A percentile compares a stretch with the other conserved stretches of the same genome.
Evolutionary conservation across 1,140 invertebrate genomes (phyloP).

Genomic region (Drosophila triauraria): DNA sequence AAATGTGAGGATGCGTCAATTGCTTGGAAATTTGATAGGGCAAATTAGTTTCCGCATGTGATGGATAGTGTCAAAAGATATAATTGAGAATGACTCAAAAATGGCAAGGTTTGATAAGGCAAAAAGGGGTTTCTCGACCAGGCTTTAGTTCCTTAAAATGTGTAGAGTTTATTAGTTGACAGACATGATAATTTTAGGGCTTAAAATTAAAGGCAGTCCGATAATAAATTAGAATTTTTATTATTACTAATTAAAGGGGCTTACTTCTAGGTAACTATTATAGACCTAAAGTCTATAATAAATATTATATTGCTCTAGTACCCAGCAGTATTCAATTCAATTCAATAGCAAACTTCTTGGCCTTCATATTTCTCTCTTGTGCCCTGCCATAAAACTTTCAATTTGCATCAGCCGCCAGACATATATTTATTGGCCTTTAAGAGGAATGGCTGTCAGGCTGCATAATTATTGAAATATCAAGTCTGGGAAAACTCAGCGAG

Average conservation of each 20-base stretch:
- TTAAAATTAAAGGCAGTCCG: not conserved
- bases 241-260: no score
- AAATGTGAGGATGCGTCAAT: conserved; percentile 26
- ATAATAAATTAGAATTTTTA: not conserved
- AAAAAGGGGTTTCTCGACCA: not conserved
- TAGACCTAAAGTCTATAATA: not conserved
- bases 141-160: not conserved
- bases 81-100: conserved; percentile 13
- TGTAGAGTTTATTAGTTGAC: not conserved
- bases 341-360: conserved; percentile 1
- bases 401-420: conserved; percentile 34
- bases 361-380: conserved; percentile 26
- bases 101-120: not conserved
- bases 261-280: not conserved
- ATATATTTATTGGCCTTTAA: conserved; percentile 39
- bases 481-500: conserved; percentile 31
- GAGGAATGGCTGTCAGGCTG: conserved; percentile 38
- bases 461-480: conserved; percentile 52
- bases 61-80: conserved; percentile 13
- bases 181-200: not conserved
- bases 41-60: conserved; percentile 17
- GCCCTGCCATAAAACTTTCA: conserved; percentile 27
- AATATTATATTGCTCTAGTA: not conserved
- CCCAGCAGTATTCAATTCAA: not conserved
- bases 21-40: conserved; percentile 6